Conservation (phyloP, 2,113 vertebrate genomes). For the Grallaria varia region DNA sequence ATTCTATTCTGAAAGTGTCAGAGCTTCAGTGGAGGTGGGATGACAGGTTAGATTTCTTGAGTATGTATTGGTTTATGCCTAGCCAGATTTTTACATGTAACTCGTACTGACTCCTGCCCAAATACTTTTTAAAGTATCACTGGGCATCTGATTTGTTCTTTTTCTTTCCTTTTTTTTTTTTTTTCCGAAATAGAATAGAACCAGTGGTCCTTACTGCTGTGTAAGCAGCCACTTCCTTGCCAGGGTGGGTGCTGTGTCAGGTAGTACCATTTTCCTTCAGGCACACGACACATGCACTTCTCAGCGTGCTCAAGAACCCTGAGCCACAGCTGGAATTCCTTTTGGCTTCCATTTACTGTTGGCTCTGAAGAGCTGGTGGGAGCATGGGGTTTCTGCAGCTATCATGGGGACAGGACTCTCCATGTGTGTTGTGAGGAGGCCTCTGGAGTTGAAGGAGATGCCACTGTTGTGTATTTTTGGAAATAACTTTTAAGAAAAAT, state of each 20-base stretch:
- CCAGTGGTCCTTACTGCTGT: background rate
- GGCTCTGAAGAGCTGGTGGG: background rate
- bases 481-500: background rate
- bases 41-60: background rate
- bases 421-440: background rate
- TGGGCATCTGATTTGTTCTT: background rate
- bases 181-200: background rate
- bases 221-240: background rate
- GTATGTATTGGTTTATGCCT: background rate
- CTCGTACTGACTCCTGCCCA: background rate
- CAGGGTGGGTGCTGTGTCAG: background rate
- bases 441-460: background rate
- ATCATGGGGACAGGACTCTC: background rate
- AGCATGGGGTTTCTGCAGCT: background rate
- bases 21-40: background rate
- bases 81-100: background rate
- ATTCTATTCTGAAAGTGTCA: background rate
- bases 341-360: background rate
- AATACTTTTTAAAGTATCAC: background rate
- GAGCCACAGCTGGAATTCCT: background rate
- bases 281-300: background rate
- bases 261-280: background rate
- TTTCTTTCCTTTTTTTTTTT: too few species aligned
- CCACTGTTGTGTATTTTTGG: background rate
- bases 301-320: fast-evolving